A percentile compares a stretch with the other conserved stretches of the same genome.
Conservation (phyloP, 1,140 invertebrate species). For the Lordiphosa clarofinis region DNA sequence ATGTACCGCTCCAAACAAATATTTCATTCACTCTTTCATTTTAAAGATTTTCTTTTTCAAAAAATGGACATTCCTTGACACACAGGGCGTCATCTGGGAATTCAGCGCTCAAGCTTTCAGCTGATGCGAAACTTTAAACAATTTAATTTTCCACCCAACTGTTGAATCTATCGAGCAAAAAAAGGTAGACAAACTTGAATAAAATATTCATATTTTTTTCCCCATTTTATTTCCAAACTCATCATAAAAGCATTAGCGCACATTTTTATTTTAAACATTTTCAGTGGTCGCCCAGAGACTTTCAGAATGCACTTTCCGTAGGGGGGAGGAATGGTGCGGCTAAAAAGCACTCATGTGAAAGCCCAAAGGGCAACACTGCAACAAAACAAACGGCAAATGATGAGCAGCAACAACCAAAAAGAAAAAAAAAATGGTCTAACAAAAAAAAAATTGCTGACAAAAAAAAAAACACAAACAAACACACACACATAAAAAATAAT, state of each 20-base stretch:
- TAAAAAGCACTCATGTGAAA: slow-evolving; percentile 18
- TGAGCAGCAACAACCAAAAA: slow-evolving; percentile 36
- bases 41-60: too few relatives aligned
- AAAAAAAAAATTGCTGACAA: slow-evolving; percentile 24
- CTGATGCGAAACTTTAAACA: too few relatives aligned
- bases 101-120: too few relatives aligned
- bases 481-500: slow-evolving; percentile 66
- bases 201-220: slow-evolving; percentile 26
- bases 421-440: slow-evolving; percentile 18
- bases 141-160: slow-evolving; percentile 30
- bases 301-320: slow-evolving; percentile 30
- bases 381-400: slow-evolving; percentile 46
- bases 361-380: slow-evolving; percentile 40
- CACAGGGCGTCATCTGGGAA: too few relatives aligned
- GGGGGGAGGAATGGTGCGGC: too few relatives aligned
- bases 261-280: slow-evolving; percentile 18
- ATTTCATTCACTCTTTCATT: too few relatives aligned
- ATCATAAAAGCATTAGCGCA: slow-evolving; percentile 63
- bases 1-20: too few relatives aligned
- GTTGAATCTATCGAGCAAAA: slow-evolving; percentile 22
- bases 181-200: slow-evolving; percentile 22
- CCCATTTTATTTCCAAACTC: slow-evolving; percentile 23
- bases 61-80: too few relatives aligned
- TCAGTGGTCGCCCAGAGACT: slow-evolving; percentile 42
- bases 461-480: not conserved